Percentiles rank a stretch among this genome's conserved stretches.
These are phyloP conservation scores for Erynnis tages DNA, from an alignment of 2,888 invertebrate genomes.

Conservation along the genomic window DNA sequence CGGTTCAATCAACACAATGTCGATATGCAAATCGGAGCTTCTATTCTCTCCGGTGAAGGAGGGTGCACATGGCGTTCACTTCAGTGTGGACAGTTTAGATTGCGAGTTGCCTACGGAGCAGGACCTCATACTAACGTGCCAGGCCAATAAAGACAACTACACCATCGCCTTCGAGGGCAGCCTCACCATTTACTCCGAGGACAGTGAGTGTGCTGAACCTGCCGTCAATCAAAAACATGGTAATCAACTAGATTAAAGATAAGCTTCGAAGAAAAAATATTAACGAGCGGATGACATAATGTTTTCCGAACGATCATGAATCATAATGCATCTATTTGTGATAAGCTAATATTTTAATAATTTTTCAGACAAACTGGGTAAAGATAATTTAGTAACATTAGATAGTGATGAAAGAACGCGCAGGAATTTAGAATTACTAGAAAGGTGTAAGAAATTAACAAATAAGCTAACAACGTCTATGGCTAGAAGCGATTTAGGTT, in stretches of 20 bases:
- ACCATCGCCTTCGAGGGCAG: constrained; percentile 97
- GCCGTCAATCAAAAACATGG: constrained; percentile 80
- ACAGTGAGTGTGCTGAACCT: constrained; percentile 85
- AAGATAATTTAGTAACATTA: constrained; percentile 65
- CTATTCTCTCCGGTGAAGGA: constrained; percentile 95
- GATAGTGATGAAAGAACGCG: constrained; percentile 79
- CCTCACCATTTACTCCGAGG: constrained; percentile 91
- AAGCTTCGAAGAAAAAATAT: constrained; percentile 4
- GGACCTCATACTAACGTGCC: constrained; percentile 94
- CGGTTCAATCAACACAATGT: constrained; percentile 90
- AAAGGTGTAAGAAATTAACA: constrained; percentile 77
- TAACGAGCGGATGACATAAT: constrained; percentile 44
- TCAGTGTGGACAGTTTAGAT: constrained; percentile 95
- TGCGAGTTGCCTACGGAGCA: constrained; percentile 90
- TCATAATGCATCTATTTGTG: constrained; percentile 49
- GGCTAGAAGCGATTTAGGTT: constrained; percentile 93
- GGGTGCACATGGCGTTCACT: constrained; percentile 87
- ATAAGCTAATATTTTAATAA: constrained; percentile 48
- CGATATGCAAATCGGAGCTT: constrained; percentile 94
- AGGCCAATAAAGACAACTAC: constrained; percentile 96
- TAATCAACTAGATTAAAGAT: constrained; percentile 35
- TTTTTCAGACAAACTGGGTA: constrained; percentile 75
- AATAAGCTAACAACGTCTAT: constrained; percentile 87
- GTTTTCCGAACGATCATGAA: constrained; percentile 48
- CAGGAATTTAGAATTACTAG: constrained; percentile 81